These are phyloP conservation scores for Parauchenoglanis punctatus DNA, from an alignment of 2,797 vertebrate species.

Conservation along the genomic window DNA sequence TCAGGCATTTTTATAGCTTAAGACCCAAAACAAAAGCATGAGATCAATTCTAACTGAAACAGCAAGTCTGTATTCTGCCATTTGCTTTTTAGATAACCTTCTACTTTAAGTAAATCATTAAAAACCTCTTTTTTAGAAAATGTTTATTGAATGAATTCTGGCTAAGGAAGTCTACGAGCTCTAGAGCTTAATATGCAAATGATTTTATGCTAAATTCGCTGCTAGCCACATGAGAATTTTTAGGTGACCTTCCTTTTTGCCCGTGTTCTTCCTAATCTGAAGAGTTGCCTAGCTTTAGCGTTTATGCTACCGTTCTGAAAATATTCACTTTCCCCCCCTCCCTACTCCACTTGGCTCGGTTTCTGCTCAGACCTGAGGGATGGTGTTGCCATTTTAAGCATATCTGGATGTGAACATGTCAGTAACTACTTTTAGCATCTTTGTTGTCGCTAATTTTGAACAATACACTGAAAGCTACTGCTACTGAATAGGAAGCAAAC, in stretches of 20 bases:
- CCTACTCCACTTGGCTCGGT: not conserved
- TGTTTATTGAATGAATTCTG: not conserved
- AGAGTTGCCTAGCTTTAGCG: not conserved
- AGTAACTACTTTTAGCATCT: not conserved
- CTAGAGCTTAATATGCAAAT: not conserved
- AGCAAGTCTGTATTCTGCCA: too few relatives aligned
- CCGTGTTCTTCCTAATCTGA: not conserved
- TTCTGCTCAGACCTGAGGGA: constrained; percentile 14
- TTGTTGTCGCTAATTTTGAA: not conserved
- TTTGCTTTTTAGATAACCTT: not conserved
- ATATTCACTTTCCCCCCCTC: not conserved
- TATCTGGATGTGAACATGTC: not conserved
- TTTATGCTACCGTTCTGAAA: not conserved
- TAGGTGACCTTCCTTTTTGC: not conserved
- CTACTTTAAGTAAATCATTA: not conserved
- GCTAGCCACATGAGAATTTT: not conserved
- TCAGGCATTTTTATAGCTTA: not conserved
- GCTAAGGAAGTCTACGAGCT: not conserved
- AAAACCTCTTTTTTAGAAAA: not conserved
- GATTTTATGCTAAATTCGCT: not conserved
- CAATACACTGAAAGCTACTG: not conserved
- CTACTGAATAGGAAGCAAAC: constrained; percentile 10
- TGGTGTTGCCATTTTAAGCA: not conserved
- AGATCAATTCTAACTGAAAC: not conserved
- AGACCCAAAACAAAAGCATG: not conserved